Base-by-base conservation (phyloP, 2,888 invertebrate species). In the Itoplectis maculator region DNA sequence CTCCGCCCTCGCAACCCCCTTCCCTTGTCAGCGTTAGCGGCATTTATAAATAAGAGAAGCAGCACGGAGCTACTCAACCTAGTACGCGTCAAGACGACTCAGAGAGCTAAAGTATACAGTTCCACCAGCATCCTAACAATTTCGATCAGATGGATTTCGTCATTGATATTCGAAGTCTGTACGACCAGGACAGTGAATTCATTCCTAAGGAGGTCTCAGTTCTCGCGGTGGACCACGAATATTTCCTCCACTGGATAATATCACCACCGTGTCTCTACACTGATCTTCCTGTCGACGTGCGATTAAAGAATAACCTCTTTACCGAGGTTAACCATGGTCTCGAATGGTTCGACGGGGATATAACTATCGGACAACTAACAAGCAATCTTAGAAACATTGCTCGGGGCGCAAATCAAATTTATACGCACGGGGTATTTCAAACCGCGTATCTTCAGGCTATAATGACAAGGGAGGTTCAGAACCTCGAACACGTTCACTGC, bases 261-360 rank as follows among this genome's bases (percentile, higher is more conserved):
- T 0, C 35, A n/a, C 59, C 59, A 35, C 54, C 54, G 6, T 15
- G 15, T 47, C 23, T 54, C 29, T 59, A n/a, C 35, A 23, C 59
- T 3, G 59, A 59, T n/a, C 59, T 59, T n/a, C 59, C 35, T 8
- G 5, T 2, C 1, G 13, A n/a, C 11, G 13, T 35, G 29, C 29
- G 59, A n/a, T n/a, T 35, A 13, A 29, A 59, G n/a, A 59, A 59
- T n/a, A 61, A 40, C 35, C 37, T 40, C 35, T n/a, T 40, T 5
- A 40, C 61, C 7, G n/a, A 40, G 2, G 0, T 18, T 15, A 0
- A 37, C 2, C 40, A 61, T n/a, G 37, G 61, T n/a, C 37, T 61
- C 37, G 61, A 61, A 15, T 61, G 15, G 61, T 61, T 40, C 5
- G 61, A 61, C 1, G 61, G 61, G 4, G 61, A 61, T 40, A 37